Evolutionary conservation across 2,113 vertebrate genomes (phyloP).

Genomic region (Hymenochirus boettgeri): DNA sequence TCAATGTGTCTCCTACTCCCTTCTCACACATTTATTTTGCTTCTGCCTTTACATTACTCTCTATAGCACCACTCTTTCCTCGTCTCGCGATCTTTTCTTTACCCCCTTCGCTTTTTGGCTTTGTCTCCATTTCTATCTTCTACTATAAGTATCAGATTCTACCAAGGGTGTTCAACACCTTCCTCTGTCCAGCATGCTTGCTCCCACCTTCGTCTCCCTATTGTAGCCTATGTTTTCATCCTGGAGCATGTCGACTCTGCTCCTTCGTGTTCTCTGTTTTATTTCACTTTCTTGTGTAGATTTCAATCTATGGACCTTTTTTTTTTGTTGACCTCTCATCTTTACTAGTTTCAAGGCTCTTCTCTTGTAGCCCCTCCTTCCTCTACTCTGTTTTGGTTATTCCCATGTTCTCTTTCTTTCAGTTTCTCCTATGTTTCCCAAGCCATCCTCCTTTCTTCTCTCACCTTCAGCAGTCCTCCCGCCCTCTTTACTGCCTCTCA

Average conservation of each 20-base stretch:
- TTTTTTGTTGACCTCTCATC: too few species aligned
- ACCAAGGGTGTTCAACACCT: constrained; percentile 3
- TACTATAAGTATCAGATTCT: constrained; percentile 15
- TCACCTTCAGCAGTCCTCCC: neutral
- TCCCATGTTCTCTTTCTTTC: neutral
- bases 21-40: too few species aligned
- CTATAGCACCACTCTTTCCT: constrained; percentile 26
- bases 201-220: neutral
- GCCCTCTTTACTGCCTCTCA: neutral
- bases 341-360: too few species aligned
- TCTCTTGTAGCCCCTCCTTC: neutral
- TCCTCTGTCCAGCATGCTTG: neutral
- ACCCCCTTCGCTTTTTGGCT: neutral
- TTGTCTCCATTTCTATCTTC: constrained; percentile 22
- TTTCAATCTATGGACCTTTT: too few species aligned
- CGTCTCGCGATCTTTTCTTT: constrained; percentile 14
- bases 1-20: constrained; percentile 5
- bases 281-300: neutral
- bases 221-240: neutral
- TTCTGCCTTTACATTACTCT: constrained; percentile 17
- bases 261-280: neutral
- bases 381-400: neutral
- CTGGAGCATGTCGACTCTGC: neutral
- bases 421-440: neutral
- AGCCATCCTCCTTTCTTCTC: neutral